phyloP scores from a whole-genome alignment of 1,140 invertebrate species.

The Anadara kagoshimensis region DNA sequence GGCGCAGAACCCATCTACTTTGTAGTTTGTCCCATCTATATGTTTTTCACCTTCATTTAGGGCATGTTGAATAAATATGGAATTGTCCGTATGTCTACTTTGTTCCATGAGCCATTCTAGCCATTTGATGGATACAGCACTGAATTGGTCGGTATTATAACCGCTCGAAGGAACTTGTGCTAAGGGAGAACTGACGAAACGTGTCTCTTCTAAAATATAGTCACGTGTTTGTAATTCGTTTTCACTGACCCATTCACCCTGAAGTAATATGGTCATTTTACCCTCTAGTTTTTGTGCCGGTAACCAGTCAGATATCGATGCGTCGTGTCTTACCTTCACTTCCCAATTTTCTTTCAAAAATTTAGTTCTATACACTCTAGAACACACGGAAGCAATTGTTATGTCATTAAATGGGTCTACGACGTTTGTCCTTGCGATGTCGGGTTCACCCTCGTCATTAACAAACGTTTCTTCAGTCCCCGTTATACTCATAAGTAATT shows the following conservation, averaged over 20 bases:
- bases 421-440: not conserved
- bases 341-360: constrained; percentile 17
- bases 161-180: constrained; percentile 25
- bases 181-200: constrained; percentile 19
- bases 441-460: constrained; percentile 16
- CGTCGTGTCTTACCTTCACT: constrained; percentile 17
- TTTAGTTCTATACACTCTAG: constrained; percentile 14
- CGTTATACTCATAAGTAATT: constrained; percentile 9
- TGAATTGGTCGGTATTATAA: constrained; percentile 26
- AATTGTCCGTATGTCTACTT: not conserved
- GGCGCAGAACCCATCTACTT: constrained; percentile 29
- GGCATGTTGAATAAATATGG: constrained; percentile 27
- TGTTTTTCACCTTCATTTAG: constrained; percentile 31
- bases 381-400: constrained; percentile 8
- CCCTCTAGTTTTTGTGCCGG: constrained; percentile 18
- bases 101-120: constrained; percentile 23
- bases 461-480: not conserved
- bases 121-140: constrained; percentile 31
- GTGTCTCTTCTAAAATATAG: constrained; percentile 11
- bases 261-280: constrained; percentile 5
- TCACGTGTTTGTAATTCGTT: constrained; percentile 14
- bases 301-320: constrained; percentile 10
- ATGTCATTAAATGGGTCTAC: constrained; percentile 11
- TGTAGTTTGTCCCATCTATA: constrained; percentile 22
- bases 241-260: not conserved